These are phyloP conservation scores for Papilio protenor DNA, from an alignment of 2,888 invertebrate genomes.

Conservation along the genomic window DNA sequence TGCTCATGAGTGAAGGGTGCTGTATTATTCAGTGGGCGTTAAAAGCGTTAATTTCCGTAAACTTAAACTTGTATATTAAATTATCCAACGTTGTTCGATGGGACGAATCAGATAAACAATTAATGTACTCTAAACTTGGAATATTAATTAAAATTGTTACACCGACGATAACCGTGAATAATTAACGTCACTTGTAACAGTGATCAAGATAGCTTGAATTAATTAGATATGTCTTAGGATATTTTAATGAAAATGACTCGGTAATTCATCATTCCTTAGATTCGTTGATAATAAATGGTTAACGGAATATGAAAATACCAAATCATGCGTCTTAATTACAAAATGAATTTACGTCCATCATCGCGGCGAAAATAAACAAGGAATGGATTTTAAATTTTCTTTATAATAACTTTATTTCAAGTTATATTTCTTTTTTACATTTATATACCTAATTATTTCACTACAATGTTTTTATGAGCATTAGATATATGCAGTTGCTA, in stretches of 20 bases:
- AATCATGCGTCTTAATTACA: slow-evolving; percentile 47
- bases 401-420: slow-evolving; percentile 8
- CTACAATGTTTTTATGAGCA: neutral
- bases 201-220: slow-evolving; percentile 46
- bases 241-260: slow-evolving; percentile 49
- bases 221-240: slow-evolving; percentile 49
- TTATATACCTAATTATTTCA: neutral
- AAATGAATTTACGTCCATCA: slow-evolving; percentile 41
- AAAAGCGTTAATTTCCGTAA: neutral
- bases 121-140: neutral
- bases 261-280: slow-evolving; percentile 52
- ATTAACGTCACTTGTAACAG: slow-evolving; percentile 6
- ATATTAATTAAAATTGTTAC: slow-evolving; percentile 9
- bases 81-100: neutral
- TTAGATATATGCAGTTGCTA: neutral
- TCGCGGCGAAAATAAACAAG: slow-evolving; percentile 31
- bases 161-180: slow-evolving; percentile 16
- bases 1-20: neutral
- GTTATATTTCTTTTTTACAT: neutral
- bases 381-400: slow-evolving; percentile 28
- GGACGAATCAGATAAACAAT: neutral
- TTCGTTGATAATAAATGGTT: slow-evolving; percentile 56
- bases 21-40: neutral
- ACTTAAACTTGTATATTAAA: neutral
- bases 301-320: slow-evolving; percentile 58